Base-by-base conservation (phyloP, 2,888 invertebrate genomes). In the Parnassius smintheus region DNA sequence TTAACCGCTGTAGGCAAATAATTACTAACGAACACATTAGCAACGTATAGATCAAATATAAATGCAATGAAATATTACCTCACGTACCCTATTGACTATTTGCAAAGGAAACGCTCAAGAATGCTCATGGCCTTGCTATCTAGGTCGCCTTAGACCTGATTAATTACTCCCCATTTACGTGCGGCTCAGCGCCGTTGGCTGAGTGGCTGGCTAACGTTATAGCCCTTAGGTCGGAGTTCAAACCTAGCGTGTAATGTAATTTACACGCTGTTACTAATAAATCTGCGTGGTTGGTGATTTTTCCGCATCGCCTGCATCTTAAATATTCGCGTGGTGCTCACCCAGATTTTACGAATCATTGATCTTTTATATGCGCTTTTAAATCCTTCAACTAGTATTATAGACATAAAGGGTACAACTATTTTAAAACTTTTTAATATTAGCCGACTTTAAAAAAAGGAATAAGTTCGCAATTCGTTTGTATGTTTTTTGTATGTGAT, bases 51-150 rank as follows among this genome's bases (percentile, higher is more conserved):
- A 53, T 10, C 9, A 11, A 57, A 58, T 45, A 44, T 12, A 13
- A 57, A 58, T 49, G 35, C 50, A 44, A 44, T 49, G 49, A 56
- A 62, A 48, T 22, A 52, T 52, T 46, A 35, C 18, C 48, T 13
- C 41, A n/a, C 53, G 53, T 35, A n/a, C 12, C 12, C 8, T 42
- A 35, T 22, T 42, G 35, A 49, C 13, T 22, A 25, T 51, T 52
- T 48, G 56, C 52, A 52, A 52, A 48, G 55, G 64, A 56, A 52
- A 56, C 64, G 48, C 41, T 8, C 10, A 48, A 52, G 59, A 59
- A 64, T 64, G 59, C 42, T 35, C 59, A 12, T 56, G 64, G 64
- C 64, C 64, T 64, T 59, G 64, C 13, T 45, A 59, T 59, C 59
- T 59, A 52, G 59, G 63, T 57, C 61, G 52, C 56, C 59, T 59